phyloP scores from a whole-genome alignment of 2,113 vertebrate genomes.

The Eurypyga helias region DNA sequence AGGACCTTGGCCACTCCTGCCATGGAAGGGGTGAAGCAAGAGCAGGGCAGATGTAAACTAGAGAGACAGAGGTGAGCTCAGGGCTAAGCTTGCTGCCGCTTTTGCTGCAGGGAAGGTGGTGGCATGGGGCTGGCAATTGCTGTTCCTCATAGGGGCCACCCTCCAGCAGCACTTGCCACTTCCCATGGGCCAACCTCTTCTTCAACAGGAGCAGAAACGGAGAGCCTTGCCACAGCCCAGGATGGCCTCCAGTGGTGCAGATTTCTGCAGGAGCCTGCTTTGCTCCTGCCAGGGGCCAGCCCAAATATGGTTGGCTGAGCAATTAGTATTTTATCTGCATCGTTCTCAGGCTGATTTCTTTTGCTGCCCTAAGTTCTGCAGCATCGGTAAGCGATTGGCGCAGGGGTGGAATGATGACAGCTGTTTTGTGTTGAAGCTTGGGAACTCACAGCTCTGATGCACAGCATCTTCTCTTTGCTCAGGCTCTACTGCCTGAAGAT shows the following conservation, averaged over 20 bases:
- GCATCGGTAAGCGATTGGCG: accelerated
- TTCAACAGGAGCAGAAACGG: not conserved
- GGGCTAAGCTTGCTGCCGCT: not conserved
- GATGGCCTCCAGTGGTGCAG: not conserved
- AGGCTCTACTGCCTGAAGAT: constrained; percentile 96
- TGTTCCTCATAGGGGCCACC: not conserved
- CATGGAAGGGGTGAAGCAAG: not conserved
- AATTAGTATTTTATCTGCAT: not conserved
- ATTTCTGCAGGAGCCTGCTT: not conserved
- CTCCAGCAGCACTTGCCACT: not conserved
- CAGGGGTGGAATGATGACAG: not conserved
- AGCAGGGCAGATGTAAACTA: not conserved
- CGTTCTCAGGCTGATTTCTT: not conserved
- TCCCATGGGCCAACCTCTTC: not conserved
- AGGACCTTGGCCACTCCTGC: not conserved
- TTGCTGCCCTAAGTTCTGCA: not conserved
- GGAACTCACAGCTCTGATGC: not conserved
- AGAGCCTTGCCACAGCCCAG: not conserved
- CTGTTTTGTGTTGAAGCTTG: not conserved
- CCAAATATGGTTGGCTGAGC: not conserved
- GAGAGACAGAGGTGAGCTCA: not conserved
- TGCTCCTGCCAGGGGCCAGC: not conserved
- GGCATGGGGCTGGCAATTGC: not conserved
- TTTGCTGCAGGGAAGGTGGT: not conserved
- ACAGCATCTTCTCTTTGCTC: not conserved